Base-by-base conservation (phyloP, 2,888 invertebrate species). In the Caenorhabditis uteleia region DNA sequence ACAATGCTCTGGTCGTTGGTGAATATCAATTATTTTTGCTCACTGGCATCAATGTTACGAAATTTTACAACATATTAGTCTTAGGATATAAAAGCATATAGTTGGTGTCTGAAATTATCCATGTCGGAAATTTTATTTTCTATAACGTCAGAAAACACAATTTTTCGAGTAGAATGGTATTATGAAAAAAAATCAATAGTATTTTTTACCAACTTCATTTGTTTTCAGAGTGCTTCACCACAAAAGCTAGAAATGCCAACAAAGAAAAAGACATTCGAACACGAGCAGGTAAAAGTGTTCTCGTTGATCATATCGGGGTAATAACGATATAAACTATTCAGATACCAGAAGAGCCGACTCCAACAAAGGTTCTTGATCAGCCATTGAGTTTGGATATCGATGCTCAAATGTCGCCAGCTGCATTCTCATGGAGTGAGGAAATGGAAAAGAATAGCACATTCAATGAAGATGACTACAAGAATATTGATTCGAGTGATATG, bases 351-450 rank as follows among this genome's bases (percentile, higher is more conserved):
- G 64, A 64, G 33, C 64, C 64, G 14, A 64, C 64, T 31, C 64
- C 64, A 23, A 64, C 64, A 14, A 64, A 57, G 36, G 23, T 39
- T n/a, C 34, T 44, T 21, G 58, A 58, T 16, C 29, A 38, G 10
- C 55, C 59, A 10, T 39, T 59, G 10, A 34, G 47, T 26, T 39
- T 62, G 20, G 59, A 58, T 18, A 55, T 59, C 12, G 25, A 10
- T 12, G 54, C 53, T 0, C 58, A 55, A 44, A 38, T 47, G 50
- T 59, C 65, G 4, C 62, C 62, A 18, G 53, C 56, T 21, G 43
- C 53, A 16, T 71, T 68, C 34, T 68, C 67, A 34, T 72, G 72
- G 72, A 65, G 68, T 20, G 68, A 72, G 36, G 72, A 72, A 45
- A 72, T 72, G 72, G 68, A 68, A 16, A 62, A 57, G 62, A 65